Conservation (phyloP, 2,797 vertebrate species). For the Rhabdophis nuchalis region DNA sequence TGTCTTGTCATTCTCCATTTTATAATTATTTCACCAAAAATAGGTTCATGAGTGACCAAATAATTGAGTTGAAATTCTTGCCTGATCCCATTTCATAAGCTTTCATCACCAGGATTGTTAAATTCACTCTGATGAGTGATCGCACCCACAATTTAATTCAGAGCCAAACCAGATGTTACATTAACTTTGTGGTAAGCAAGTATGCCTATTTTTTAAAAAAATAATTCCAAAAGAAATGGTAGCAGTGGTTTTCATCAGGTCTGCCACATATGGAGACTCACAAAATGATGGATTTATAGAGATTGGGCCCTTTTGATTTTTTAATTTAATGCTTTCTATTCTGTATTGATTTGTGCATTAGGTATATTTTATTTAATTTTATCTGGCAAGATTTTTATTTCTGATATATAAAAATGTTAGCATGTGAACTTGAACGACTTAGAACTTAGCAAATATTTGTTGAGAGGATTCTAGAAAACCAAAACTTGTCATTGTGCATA, state of each 20-base stretch:
- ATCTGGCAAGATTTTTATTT: background rate
- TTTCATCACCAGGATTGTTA: background rate
- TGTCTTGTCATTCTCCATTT: background rate
- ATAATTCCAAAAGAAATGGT: background rate
- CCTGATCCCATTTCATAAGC: background rate
- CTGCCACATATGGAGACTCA: background rate
- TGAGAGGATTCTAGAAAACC: constrained; percentile 22
- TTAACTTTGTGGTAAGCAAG: background rate
- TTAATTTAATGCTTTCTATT: background rate
- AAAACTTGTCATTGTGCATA: constrained; percentile 23
- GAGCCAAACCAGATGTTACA: background rate
- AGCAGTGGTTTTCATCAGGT: background rate
- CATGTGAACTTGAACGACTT: background rate
- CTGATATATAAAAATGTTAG: background rate
- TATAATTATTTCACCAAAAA: background rate
- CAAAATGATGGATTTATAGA: background rate
- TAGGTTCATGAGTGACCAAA: background rate
- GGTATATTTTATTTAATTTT: background rate
- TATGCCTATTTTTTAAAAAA: background rate
- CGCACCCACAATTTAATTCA: background rate
- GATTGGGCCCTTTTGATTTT: background rate
- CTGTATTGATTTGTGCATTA: background rate
- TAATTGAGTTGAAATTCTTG: background rate
- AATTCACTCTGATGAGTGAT: background rate
- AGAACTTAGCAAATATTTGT: background rate